phyloP scores from a whole-genome alignment of 2,797 vertebrate genomes.

The Diplodus sargus region DNA sequence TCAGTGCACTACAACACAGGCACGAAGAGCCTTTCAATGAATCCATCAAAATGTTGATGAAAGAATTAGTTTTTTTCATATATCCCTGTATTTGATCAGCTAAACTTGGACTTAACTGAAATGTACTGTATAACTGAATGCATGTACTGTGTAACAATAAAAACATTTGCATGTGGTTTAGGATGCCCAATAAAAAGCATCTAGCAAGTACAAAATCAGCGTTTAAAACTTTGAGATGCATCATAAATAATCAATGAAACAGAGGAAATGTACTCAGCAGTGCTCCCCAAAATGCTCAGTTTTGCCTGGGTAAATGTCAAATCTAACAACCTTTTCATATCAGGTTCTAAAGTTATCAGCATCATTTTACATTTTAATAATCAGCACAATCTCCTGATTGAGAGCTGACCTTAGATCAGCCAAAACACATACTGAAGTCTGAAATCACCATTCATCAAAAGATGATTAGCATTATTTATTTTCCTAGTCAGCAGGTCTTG shows the following conservation, averaged over 20 bases:
- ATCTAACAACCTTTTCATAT: conserved; percentile 43
- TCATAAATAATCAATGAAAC: conserved; percentile 38
- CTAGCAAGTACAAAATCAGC: neutral
- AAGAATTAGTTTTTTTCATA: no score
- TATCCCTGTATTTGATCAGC: no score
- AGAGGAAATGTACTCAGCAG: conserved; percentile 23
- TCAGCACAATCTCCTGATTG: conserved; percentile 44
- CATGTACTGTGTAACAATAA: neutral
- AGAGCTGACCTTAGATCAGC: conserved; percentile 13
- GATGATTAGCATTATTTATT: conserved; percentile 31
- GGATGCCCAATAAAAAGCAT: neutral
- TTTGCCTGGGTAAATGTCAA: conserved; percentile 53
- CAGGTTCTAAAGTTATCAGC: conserved; percentile 14
- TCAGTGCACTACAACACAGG: no score
- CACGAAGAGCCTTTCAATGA: no score
- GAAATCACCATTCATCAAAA: conserved; percentile 42
- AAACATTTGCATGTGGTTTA: neutral
- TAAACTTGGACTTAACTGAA: neutral
- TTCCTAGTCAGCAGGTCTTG: conserved; percentile 2
- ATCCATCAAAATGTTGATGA: neutral
- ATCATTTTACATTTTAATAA: conserved; percentile 34
- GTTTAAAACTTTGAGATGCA: neutral
- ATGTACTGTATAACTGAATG: neutral
- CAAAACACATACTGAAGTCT: conserved; percentile 2
- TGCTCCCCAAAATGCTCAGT: neutral